Percentiles rank a stretch among this genome's conserved stretches.
These are phyloP conservation scores for Plecturocebus donacophilus DNA, from an alignment of 2,113 vertebrate genomes.

Conservation along the genomic window DNA sequence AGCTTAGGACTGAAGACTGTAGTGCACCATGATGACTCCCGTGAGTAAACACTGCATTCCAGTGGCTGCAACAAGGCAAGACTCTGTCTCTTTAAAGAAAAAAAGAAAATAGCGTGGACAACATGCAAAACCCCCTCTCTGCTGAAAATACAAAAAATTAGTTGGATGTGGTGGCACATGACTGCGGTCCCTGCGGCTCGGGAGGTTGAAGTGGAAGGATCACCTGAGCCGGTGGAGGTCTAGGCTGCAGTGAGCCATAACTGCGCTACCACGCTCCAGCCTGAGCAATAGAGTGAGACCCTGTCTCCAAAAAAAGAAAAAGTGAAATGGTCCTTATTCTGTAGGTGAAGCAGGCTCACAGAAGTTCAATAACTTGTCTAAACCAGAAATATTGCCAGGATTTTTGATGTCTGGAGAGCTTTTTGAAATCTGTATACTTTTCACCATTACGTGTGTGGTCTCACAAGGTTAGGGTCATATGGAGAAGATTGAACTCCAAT, in stretches of 20 bases:
- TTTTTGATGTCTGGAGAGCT: background rate
- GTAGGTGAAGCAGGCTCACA: background rate
- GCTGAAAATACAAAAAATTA: too few species aligned
- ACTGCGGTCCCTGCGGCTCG: too few species aligned
- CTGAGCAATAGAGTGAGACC: too few species aligned
- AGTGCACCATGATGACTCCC: background rate
- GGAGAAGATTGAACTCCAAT: background rate
- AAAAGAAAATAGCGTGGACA: background rate
- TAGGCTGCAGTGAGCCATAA: too few species aligned
- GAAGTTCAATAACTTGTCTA: background rate
- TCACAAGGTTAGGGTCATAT: background rate
- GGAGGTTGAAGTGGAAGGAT: too few species aligned
- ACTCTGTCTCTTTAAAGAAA: background rate
- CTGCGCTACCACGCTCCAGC: too few species aligned
- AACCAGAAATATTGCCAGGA: background rate
- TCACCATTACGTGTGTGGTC: rapidly evolving
- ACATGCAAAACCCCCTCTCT: too few species aligned
- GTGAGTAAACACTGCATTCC: background rate
- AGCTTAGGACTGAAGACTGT: background rate
- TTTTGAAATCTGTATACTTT: background rate
- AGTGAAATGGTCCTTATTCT: background rate
- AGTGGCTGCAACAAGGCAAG: background rate
- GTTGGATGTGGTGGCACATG: too few species aligned
- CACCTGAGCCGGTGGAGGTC: too few species aligned
- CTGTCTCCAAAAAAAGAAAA: background rate